A percentile compares a stretch with the other conserved stretches of the same genome.
These are phyloP conservation scores for Spinibarbus caldwelli DNA, from an alignment of 2,797 vertebrate species.

Conservation along the genomic window DNA sequence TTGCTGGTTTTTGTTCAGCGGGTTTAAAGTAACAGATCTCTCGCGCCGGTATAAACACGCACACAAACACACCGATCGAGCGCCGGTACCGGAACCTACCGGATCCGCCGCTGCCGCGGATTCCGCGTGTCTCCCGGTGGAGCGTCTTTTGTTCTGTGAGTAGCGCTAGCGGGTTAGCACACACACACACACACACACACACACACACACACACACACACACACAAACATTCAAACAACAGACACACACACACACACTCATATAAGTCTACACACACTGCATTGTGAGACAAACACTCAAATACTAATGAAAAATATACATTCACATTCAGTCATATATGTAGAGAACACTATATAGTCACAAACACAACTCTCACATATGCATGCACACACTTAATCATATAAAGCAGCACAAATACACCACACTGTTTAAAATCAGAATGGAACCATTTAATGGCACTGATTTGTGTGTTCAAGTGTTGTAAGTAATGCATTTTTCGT, in stretches of 20 bases:
- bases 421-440: not conserved
- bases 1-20: conserved; percentile 54
- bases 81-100: not conserved
- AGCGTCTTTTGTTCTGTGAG: conserved; percentile 63
- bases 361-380: not conserved
- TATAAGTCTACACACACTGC: not conserved
- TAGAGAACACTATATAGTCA: not conserved
- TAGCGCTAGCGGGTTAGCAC: conserved; percentile 61
- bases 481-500: not conserved
- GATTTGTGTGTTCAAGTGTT: not conserved
- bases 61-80: not conserved
- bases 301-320: not conserved
- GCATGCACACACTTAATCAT: not conserved
- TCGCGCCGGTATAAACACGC: conserved; percentile 36
- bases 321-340: not conserved
- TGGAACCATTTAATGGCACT: too few species aligned
- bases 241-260: not conserved
- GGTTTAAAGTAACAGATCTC: conserved; percentile 54
- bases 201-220: not conserved
- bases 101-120: conserved; percentile 4
- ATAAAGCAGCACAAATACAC: not conserved
- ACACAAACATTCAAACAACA: too few species aligned
- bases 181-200: conserved; percentile 4
- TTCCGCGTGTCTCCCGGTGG: conserved; percentile 5
- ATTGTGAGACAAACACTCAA: not conserved